Evolutionary conservation across 2,113 vertebrate species (phyloP), one percentile per base, ranked within the genome.

Genomic region (Aleadryas rufinucha): DNA sequence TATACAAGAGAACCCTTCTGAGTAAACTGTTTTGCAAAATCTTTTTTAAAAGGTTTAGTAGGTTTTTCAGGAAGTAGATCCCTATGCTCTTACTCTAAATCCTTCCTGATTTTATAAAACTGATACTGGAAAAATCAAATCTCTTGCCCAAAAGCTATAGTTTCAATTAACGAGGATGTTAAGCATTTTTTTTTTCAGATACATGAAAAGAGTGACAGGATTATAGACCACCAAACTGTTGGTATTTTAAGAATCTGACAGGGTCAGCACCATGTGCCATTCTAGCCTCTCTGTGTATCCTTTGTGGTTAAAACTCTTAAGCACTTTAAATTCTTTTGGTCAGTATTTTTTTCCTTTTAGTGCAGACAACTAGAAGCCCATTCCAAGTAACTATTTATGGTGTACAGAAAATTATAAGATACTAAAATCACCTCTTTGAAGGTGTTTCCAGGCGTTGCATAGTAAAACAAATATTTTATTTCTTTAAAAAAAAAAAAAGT

Each of bases 181-280:
- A 74, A 85, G 41, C 27, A n/a, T 41, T 87, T 92, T 91, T 92
- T 91, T 89, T 96, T 97, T 93, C 66, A 87, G 66, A 93, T 94
- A 95, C 65, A 85, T 50, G 74, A 92, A 97, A 87, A 96, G 97
- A 97, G 95, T 96, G 96, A 96, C 96, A 95, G 96, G 91, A 97
- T 95, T 97, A 97, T 92, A 96, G 93, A 97, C 96, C 96, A 97
- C 96, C 96, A 95, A 97, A 97, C 91, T 96, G 91, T 59, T 97
- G 97, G 95, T 97, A 97, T 96, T 97, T 97, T 97, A 97, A 96
- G 96, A 97, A 97, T 97, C 91, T 96, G 90, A 96, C 95, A 90
- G 96, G 96, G 95, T 97, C 95, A 96, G 96, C 95, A 96, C 93
- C 96, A 93, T 96, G 91, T 92, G 86, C 92, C 95, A 92, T 94